These are phyloP conservation scores for Acrossocheilus wenchowensis DNA, from an alignment of 2,797 vertebrate species.

Conservation along the genomic window DNA sequence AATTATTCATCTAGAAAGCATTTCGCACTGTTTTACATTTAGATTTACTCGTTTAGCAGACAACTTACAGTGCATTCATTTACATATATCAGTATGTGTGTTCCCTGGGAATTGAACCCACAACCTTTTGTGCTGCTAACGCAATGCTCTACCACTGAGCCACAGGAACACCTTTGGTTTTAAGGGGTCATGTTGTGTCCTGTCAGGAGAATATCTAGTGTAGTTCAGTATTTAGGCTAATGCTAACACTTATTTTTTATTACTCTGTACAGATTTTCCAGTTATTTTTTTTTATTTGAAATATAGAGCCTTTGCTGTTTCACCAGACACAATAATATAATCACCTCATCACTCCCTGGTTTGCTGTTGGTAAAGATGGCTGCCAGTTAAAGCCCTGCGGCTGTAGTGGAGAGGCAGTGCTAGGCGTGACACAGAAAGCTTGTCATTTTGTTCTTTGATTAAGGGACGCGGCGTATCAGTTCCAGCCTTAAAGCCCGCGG, in stretches of 20 bases:
- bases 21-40: neutral
- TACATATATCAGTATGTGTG: too few species aligned
- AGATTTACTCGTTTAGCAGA: too few species aligned
- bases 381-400: conserved; percentile 26
- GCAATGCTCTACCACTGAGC: too few species aligned
- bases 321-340: conserved; percentile 18
- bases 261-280: neutral
- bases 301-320: neutral
- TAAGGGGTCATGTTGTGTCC: neutral
- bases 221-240: neutral
- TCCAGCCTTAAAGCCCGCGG: conserved; percentile 39
- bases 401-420: conserved; percentile 11
- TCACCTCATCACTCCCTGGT: neutral
- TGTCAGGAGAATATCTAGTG: neutral
- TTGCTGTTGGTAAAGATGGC: conserved; percentile 25
- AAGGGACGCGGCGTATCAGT: conserved; percentile 31
- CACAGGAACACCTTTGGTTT: neutral
- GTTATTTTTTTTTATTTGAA: neutral
- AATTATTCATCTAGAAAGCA: neutral
- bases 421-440: conserved; percentile 38
- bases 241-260: neutral
- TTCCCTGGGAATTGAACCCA: too few species aligned
- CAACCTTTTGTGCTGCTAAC: too few species aligned
- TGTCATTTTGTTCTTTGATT: conserved; percentile 42
- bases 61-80: too few species aligned